Base-by-base conservation (phyloP, 2,797 vertebrate species). In the Smutsia temminckii region DNA sequence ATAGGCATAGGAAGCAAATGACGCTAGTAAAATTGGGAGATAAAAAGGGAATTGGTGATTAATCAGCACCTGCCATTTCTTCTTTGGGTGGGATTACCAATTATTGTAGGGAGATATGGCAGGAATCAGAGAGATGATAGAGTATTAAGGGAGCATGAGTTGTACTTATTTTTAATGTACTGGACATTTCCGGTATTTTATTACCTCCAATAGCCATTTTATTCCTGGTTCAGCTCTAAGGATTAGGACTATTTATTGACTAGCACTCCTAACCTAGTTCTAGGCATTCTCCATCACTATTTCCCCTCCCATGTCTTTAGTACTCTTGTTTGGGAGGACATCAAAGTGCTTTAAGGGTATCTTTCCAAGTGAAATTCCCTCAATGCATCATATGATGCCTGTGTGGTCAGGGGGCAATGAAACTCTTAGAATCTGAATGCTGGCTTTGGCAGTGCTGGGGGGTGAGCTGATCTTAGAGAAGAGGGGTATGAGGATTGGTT, bases 301-400 rank as follows among this genome's bases (percentile, higher is more conserved):
- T 66, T 59, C 61, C 34, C 29, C 5, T 78, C 17, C 27, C 2
- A 3, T 8, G 17, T 32, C 18, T 68, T 57, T 42, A 64, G 11
- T 53, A 34, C 25, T 8, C 17, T 80, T 61, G 40, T 49, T 59
- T 81, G 85, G 49, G 34, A 93, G 68, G 49, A 55, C 1, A 69
- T 64, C n/a, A n/a, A 2, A 34, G 17, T 85, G 32, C 0, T 59
- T 25, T 37, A 34, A 59, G 69, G 8, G 4, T 11, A 20, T 2
- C 13, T 10, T 11, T 80, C 14, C 51, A 46, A 9, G 32, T 9
- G 42, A 51, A 81, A 53, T 27, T 40, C 23, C 51, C 34, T 55
- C 34, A 9, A 0, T 6, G 7, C 6, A 59, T 46, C 27, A 5
- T 23, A 57, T 4, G 59, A 13, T n/a, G 12, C 5, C 34, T 64